Percentiles rank a stretch among this genome's conserved stretches.
Conservation (phyloP, 2,113 vertebrate genomes). For the Muntiacus reevesi region DNA sequence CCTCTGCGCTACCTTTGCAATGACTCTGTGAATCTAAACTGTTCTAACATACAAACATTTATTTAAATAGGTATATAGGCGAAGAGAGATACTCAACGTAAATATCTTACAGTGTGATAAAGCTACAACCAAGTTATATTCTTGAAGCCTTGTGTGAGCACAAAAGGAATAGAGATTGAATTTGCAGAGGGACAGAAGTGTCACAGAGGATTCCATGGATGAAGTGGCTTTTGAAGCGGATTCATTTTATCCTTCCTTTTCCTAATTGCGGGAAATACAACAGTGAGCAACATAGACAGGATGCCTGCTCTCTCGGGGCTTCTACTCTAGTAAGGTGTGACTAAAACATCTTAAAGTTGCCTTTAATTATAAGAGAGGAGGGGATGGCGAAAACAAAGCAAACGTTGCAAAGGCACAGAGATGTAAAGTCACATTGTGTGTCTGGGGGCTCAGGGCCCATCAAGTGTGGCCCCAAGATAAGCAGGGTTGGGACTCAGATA, state of each 20-base stretch:
- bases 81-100: background rate
- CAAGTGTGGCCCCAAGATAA: background rate
- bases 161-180: background rate
- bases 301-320: background rate
- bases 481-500: background rate
- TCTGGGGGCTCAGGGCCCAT: background rate
- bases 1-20: background rate
- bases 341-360: background rate
- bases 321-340: background rate
- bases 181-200: background rate
- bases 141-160: background rate
- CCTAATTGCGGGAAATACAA: background rate
- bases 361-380: background rate
- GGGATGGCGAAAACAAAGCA: background rate
- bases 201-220: background rate
- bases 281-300: background rate
- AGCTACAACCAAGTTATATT: background rate
- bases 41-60: background rate
- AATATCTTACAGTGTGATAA: background rate
- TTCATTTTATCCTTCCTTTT: background rate
- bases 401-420: background rate
- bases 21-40: background rate
- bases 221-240: background rate
- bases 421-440: background rate
- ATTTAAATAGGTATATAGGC: background rate